Evolutionary conservation across 2,797 vertebrate species (phyloP), one percentile per base, ranked within the genome.

Genomic region (Numenius phaeopus): DNA sequence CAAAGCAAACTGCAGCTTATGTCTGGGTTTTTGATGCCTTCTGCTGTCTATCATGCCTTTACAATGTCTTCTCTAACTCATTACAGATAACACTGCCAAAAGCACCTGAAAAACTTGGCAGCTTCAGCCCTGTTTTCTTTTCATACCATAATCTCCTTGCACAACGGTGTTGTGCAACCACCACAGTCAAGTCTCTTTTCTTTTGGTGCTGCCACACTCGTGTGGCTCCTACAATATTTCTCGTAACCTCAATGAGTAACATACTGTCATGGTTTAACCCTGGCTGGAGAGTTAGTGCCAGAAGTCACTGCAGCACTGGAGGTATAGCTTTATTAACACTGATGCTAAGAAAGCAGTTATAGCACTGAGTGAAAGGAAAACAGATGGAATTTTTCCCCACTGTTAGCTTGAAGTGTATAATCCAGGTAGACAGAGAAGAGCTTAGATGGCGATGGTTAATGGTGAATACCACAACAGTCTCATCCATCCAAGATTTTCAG

Each of bases 121-220:
- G 32, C 39, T 58, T 81, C 46, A 72, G 30, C 26, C 32, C 24
- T 6, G 26, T 3, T 12, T 88, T 71, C 64, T 83, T 24, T 52
- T 71, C 20, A 34, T 24, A 16, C 5, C 0, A 2, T 18, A 72
- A 72, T 78, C 23, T 58, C 29, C 39, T 69, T 19, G 23, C 20
- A 23, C 9, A 21, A 16, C 0, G 0, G 11, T 34, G 12, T 6
- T 64, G 19, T 39, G 52, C 46, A 69, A 21, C 44, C 32, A n/a
- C 39, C 52, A 39, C 0, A 0, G 10, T 20, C 44, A 44, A 26
- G 9, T 23, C 20, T 59, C 40, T 32, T 71, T 18, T 37, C 27
- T 32, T 69, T 58, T 11, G 5, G 29, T 21, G 12, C 26, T 70
- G 32, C 15, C 69, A 29, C 24, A 14, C n/a, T 80, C 0, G 0